Percentiles rank a stretch among this genome's conserved stretches.
Conservation (phyloP, 2,797 vertebrate species). For the Spizella passerina region DNA sequence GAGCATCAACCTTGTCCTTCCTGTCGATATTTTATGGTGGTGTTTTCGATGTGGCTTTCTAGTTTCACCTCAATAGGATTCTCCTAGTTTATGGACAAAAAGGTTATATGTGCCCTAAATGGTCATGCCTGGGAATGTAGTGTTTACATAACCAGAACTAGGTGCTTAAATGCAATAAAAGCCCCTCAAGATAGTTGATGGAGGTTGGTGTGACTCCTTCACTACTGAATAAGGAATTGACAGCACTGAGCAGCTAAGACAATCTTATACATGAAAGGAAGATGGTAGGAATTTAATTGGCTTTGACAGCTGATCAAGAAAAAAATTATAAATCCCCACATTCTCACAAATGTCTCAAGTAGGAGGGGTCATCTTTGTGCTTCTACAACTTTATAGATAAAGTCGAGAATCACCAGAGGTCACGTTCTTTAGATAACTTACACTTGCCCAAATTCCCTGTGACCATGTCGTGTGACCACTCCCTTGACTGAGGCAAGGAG, state of each 20-base stretch:
- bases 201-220: not conserved
- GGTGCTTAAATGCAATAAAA: not conserved
- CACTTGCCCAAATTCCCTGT: not conserved
- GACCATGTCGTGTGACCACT: not conserved
- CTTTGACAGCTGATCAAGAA: not conserved
- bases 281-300: not conserved
- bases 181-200: not conserved
- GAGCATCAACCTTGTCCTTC: not conserved
- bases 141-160: not conserved
- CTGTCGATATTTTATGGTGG: not conserved
- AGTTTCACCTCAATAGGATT: constrained; percentile 5
- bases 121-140: not conserved
- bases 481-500: not conserved
- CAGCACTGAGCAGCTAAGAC: not conserved
- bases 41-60: constrained; percentile 6
- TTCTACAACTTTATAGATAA: not conserved
- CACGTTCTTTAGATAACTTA: not conserved
- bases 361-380: not conserved
- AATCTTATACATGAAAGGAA: not conserved
- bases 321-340: not conserved
- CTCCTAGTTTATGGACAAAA: constrained; percentile 3
- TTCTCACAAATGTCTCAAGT: not conserved
- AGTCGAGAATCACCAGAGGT: not conserved
- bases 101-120: not conserved
- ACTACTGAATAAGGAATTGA: not conserved